These are phyloP conservation scores for Strix uralensis DNA, from an alignment of 2,113 vertebrate species.

Conservation along the genomic window DNA sequence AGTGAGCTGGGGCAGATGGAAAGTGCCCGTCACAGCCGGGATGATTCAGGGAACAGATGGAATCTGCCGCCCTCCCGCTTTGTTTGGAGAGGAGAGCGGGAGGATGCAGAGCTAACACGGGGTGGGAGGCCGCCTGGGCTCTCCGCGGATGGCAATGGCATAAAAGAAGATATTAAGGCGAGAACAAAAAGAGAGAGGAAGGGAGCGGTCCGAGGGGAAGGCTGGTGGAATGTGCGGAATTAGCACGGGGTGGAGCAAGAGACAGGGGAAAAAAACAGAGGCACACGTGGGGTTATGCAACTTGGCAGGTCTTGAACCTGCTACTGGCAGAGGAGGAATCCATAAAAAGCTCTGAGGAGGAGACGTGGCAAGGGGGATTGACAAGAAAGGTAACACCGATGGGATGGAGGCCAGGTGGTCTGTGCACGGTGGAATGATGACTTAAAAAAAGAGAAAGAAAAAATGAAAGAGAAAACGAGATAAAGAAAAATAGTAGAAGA, in stretches of 20 bases:
- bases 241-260: conserved; percentile 51
- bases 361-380: background rate
- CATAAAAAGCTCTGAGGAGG: background rate
- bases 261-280: background rate
- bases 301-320: background rate
- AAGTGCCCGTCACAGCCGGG: background rate
- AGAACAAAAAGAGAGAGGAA: conserved; percentile 14
- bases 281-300: background rate
- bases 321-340: background rate
- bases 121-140: background rate
- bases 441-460: background rate
- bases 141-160: background rate
- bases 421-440: background rate
- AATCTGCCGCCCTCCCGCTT: background rate
- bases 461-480: background rate
- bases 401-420: background rate
- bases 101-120: background rate
- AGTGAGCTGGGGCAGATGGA: conserved; percentile 13
- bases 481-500: background rate
- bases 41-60: conserved; percentile 55
- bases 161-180: background rate
- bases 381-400: background rate
- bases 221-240: conserved; percentile 57
- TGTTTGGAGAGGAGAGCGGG: background rate
- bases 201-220: conserved; percentile 10